Conservation (phyloP, 2,888 invertebrate species). For the Drosophila sordidapex region DNA sequence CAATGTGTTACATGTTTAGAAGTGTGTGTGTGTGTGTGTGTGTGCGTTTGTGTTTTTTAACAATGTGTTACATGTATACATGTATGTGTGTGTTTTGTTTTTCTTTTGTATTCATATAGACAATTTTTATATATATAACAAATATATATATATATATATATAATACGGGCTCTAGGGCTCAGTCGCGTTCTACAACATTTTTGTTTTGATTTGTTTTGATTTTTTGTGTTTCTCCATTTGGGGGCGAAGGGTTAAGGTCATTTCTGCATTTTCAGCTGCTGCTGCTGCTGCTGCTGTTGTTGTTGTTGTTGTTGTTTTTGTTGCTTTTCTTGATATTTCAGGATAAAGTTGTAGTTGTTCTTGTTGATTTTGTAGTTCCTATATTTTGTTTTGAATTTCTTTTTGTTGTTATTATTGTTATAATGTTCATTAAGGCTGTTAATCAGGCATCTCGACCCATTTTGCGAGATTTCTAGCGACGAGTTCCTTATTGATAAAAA, state of each 20-base stretch:
- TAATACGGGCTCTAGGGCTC: constrained; percentile 53
- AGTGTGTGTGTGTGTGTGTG: constrained; percentile 1
- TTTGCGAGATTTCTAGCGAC: constrained; percentile 93
- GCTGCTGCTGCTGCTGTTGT: background rate
- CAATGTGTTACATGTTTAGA: constrained; percentile 3
- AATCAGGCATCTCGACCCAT: constrained; percentile 86
- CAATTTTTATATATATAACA: background rate
- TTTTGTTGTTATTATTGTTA: constrained; percentile 25
- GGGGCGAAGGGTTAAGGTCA: background rate
- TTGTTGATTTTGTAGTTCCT: constrained; percentile 16
- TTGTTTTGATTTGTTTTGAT: constrained; percentile 19
- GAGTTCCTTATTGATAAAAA: constrained; percentile 94
- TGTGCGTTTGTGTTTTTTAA: constrained; percentile 1
- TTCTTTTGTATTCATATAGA: constrained; percentile 34
- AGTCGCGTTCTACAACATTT: constrained; percentile 57
- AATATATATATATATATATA: background rate
- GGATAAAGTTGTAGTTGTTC: constrained; percentile 11
- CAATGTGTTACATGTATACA: constrained; percentile 3
- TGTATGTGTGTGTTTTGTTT: constrained; percentile 4
- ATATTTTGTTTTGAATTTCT: constrained; percentile 26
- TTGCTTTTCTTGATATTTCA: background rate
- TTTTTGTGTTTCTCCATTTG: constrained; percentile 11
- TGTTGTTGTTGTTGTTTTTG: constrained; percentile 5
- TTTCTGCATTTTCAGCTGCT: constrained; percentile 25
- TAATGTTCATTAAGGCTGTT: constrained; percentile 67